These are phyloP conservation scores for Ladona fulva DNA, from an alignment of 1,140 invertebrate genomes.

Conservation along the genomic window DNA sequence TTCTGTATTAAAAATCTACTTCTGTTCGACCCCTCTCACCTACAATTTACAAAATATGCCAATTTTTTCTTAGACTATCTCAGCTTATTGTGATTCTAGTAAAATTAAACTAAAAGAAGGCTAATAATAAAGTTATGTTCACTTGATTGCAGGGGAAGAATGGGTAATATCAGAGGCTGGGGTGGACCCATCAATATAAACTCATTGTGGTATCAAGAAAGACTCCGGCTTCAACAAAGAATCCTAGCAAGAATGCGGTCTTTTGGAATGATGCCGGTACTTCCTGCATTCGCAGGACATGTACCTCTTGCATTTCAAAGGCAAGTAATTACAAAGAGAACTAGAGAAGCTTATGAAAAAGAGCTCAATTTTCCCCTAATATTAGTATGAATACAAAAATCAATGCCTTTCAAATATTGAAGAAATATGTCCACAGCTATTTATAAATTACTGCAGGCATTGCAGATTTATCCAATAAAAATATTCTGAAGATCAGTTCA, in stretches of 20 bases:
- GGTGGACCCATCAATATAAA: conserved; percentile 60
- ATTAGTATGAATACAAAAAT: too few relatives aligned
- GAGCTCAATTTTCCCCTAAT: conserved; percentile 11
- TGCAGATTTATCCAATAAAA: too few relatives aligned
- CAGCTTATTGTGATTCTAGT: too few relatives aligned
- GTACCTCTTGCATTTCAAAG: conserved; percentile 63
- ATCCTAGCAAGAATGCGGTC: conserved; percentile 67
- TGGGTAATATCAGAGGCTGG: conserved; percentile 90
- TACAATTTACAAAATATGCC: background rate
- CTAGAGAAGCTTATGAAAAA: conserved; percentile 10
- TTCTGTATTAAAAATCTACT: too few relatives aligned
- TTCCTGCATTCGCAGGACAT: conserved; percentile 89
- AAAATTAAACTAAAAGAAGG: too few relatives aligned
- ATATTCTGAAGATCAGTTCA: too few relatives aligned
- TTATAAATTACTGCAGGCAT: too few relatives aligned
- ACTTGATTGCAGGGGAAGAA: conserved; percentile 55
- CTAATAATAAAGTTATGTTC: background rate
- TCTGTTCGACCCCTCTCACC: background rate
- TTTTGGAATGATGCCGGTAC: conserved; percentile 74
- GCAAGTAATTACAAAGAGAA: conserved; percentile 24
- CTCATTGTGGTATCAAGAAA: conserved; percentile 55
- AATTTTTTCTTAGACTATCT: too few relatives aligned
- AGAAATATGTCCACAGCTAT: too few relatives aligned
- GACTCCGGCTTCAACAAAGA: conserved; percentile 59
- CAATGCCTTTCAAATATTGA: background rate